These are phyloP conservation scores for Cassiopea andromeda DNA, from an alignment of 30 jellyfish, hydroid and myxozoan species.

Conservation along the genomic window DNA sequence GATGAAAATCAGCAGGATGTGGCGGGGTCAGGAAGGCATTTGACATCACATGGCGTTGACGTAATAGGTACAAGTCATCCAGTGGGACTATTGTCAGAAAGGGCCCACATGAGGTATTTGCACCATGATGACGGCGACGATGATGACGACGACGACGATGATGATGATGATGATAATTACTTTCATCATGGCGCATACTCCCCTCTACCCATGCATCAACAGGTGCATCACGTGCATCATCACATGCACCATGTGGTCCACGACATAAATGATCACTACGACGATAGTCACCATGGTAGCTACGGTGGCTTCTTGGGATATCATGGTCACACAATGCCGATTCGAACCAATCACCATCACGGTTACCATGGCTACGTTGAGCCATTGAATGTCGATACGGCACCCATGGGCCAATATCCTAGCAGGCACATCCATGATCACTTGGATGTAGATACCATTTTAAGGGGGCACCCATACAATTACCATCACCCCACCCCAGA, in stretches of 20 bases:
- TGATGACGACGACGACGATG: slow-evolving; percentile 74
- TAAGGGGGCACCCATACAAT: slow-evolving; percentile 62
- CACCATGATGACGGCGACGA: slow-evolving; percentile 57
- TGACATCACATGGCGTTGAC: slow-evolving; percentile 64
- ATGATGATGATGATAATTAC: slow-evolving; percentile 76
- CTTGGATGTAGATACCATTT: slow-evolving; percentile 49
- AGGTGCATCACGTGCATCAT: slow-evolving; percentile 67
- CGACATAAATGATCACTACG: slow-evolving; percentile 16
- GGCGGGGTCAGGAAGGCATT: slow-evolving; percentile 43
- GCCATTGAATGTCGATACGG: slow-evolving; percentile 74
- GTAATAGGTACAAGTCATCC: slow-evolving; percentile 61
- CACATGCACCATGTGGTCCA: slow-evolving; percentile 62
- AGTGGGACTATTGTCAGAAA: slow-evolving; percentile 21
- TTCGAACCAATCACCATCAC: slow-evolving; percentile 57
- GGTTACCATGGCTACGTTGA: slow-evolving; percentile 53
- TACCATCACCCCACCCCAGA: slow-evolving; percentile 67
- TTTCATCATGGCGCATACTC: slow-evolving; percentile 36
- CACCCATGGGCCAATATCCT: slow-evolving; percentile 77
- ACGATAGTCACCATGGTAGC: slow-evolving; percentile 55
- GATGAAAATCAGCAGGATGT: slow-evolving; percentile 4
- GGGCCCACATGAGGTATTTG: slow-evolving; percentile 30
- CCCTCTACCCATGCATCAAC: slow-evolving; percentile 61
- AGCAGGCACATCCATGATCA: slow-evolving; percentile 58
- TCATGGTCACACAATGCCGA: slow-evolving; percentile 54
- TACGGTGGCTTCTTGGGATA: slow-evolving; percentile 56